Evolutionary conservation across 1,140 invertebrate genomes (phyloP).

Genomic region (Propsilocerus akamusi): DNA sequence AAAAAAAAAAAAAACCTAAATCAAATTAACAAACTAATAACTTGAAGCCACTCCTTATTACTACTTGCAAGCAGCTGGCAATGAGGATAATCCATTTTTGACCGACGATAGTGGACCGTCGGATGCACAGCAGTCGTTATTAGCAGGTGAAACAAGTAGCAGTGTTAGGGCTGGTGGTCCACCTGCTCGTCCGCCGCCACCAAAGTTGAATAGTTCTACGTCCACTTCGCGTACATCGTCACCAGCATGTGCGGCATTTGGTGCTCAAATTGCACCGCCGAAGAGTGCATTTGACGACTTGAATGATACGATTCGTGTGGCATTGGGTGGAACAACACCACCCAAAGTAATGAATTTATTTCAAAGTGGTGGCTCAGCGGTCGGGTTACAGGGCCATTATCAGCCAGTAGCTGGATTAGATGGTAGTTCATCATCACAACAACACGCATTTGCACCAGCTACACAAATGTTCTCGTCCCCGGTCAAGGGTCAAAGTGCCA

Average conservation of each 20-base stretch:
- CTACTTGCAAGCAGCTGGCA: slow-evolving; percentile 18
- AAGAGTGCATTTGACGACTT: slow-evolving; percentile 51
- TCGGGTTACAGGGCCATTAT: background rate
- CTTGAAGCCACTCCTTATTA: slow-evolving; percentile 4
- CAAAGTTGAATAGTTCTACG: slow-evolving; percentile 23
- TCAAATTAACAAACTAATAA: background rate
- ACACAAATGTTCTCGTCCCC: background rate
- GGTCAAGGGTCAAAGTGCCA: background rate
- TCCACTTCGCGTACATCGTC: slow-evolving; percentile 28
- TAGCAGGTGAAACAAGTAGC: slow-evolving; percentile 5
- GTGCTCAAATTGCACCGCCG: slow-evolving; percentile 24
- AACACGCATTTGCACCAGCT: slow-evolving; percentile 6
- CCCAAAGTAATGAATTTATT: slow-evolving; percentile 21
- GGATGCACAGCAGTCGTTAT: slow-evolving; percentile 5
- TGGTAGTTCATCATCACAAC: slow-evolving; percentile 2
- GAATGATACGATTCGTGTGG: slow-evolving; percentile 47
- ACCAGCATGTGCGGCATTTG: slow-evolving; percentile 28
- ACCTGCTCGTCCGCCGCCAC: slow-evolving; percentile 6
- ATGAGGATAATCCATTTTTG: slow-evolving; percentile 17
- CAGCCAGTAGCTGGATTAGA: background rate
- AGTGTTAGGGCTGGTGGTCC: background rate
- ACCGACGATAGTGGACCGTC: slow-evolving; percentile 9
- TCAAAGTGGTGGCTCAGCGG: background rate
- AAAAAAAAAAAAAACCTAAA: background rate
- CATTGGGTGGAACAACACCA: slow-evolving; percentile 41